Evolutionary conservation across 2,797 vertebrate species (phyloP).

Genomic region (Smutsia temminckii): DNA sequence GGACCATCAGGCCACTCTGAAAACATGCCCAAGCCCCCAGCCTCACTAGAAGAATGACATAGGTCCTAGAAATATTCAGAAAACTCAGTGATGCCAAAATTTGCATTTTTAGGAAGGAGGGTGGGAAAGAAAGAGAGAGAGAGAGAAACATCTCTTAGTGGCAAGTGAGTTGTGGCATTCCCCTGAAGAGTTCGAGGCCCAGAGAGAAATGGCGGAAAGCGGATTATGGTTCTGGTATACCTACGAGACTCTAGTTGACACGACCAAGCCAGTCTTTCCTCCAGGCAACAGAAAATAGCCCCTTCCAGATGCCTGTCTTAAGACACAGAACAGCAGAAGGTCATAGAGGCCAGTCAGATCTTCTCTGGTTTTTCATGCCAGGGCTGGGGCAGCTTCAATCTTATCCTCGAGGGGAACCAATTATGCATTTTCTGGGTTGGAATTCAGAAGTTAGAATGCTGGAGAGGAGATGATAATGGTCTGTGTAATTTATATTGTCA

Average conservation of each 20-base stretch:
- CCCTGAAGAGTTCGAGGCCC: background rate
- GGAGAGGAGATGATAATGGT: constrained; percentile 48
- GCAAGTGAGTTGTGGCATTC: background rate
- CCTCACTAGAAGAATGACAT: background rate
- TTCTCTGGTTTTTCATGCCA: constrained; percentile 27
- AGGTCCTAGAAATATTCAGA: background rate
- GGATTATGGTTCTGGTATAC: constrained; percentile 48
- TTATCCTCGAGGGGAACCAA: background rate
- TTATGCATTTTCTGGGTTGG: constrained; percentile 54
- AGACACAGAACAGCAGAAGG: constrained; percentile 52
- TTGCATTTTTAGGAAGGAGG: background rate
- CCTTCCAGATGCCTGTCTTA: constrained; percentile 38
- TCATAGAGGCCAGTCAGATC: constrained; percentile 2
- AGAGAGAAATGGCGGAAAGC: constrained; percentile 25
- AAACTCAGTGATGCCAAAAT: background rate
- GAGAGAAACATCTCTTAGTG: background rate
- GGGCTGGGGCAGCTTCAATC: background rate
- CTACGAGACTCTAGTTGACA: constrained; percentile 48
- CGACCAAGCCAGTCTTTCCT: constrained; percentile 29
- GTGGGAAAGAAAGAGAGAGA: background rate
- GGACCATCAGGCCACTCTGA: background rate
- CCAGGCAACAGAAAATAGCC: constrained; percentile 50
- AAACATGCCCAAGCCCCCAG: background rate
- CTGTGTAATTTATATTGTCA: constrained; percentile 44
- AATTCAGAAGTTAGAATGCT: constrained; percentile 59